These are phyloP conservation scores for Myrmecobius fasciatus DNA, from an alignment of 2,113 vertebrate genomes.

Conservation along the genomic window DNA sequence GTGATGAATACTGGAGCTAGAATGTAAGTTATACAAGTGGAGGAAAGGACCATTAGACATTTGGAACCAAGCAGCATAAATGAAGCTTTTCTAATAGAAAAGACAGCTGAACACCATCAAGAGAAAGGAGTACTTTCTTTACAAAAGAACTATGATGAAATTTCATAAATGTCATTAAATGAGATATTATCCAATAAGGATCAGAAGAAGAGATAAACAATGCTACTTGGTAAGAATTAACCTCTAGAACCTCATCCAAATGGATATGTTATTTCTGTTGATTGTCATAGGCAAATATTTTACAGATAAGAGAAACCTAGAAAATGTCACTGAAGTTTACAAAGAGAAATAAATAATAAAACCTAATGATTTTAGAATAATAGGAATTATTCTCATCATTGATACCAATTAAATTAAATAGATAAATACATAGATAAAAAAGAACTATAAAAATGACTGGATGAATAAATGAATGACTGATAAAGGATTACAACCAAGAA, in stretches of 20 bases:
- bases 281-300: background rate
- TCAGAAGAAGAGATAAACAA: background rate
- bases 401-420: background rate
- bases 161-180: background rate
- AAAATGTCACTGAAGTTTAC: background rate
- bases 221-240: background rate
- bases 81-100: background rate
- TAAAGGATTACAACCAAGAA: background rate
- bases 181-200: background rate
- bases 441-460: no score
- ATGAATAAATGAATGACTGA: background rate
- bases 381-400: background rate
- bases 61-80: background rate
- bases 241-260: background rate
- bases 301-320: background rate
- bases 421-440: background rate
- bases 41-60: background rate
- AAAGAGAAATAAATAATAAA: background rate
- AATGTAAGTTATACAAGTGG: background rate
- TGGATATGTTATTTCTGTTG: background rate
- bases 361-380: background rate
- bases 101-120: background rate
- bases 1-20: background rate
- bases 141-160: background rate
- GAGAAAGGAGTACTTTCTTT: background rate